Conservation (phyloP, 1,140 invertebrate genomes). For the Drosophila ohnishii region DNA sequence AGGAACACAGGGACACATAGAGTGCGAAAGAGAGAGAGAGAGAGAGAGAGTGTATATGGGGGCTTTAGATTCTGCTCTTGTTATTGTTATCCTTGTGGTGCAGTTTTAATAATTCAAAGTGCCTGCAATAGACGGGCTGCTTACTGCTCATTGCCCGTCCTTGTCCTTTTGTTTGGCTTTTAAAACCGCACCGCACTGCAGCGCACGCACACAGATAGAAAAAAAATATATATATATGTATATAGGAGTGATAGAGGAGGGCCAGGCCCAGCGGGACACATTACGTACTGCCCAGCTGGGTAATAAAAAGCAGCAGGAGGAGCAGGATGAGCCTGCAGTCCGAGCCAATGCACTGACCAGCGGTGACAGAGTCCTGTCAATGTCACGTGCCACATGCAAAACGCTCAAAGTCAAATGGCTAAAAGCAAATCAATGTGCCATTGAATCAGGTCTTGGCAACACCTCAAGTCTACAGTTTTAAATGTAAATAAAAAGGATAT, state of each 20-base stretch:
- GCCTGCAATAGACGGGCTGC: conserved; percentile 62
- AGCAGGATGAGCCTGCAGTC: conserved; percentile 2
- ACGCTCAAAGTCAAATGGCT: conserved; percentile 13
- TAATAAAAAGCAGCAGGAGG: conserved; percentile 31
- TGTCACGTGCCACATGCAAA: conserved; percentile 7
- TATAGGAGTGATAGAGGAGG: no score
- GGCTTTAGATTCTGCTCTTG: conserved; percentile 26
- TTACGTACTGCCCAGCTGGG: conserved; percentile 28
- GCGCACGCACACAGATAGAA: conserved; percentile 8
- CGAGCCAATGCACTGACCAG: conserved; percentile 10
- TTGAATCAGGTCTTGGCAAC: background rate
- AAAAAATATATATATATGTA: no score
- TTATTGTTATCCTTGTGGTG: conserved; percentile 58
- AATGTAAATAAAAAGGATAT: background rate
- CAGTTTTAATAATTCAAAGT: conserved; percentile 79
- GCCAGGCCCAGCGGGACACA: conserved; percentile 25
- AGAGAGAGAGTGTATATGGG: background rate
- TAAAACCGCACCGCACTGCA: conserved; percentile 29
- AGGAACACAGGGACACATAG: background rate
- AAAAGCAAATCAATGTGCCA: conserved; percentile 10
- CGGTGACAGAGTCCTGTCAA: conserved; percentile 23
- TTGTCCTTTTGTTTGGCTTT: conserved; percentile 64
- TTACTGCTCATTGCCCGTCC: conserved; percentile 50
- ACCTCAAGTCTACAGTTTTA: background rate
- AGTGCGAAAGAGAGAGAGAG: background rate